These are phyloP conservation scores for Eurytoma californica DNA, from an alignment of 2,888 invertebrate species.

Conservation along the genomic window DNA sequence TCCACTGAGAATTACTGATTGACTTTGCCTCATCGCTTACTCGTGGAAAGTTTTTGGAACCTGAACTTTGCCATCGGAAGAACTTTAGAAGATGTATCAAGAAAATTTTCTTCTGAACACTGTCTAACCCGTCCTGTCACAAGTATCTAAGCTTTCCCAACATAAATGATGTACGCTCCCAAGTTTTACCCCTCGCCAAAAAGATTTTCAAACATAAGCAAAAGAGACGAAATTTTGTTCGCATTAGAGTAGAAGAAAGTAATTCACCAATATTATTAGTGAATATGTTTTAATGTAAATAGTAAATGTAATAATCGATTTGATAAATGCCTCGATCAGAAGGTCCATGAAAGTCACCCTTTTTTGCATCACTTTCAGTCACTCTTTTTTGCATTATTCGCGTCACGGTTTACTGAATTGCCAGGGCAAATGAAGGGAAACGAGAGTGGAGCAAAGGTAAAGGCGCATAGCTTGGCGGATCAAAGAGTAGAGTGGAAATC, in stretches of 20 bases:
- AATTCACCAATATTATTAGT: too few species aligned
- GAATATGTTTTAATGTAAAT: too few species aligned
- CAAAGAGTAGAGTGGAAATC: conserved; percentile 16
- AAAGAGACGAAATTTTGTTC: too few species aligned
- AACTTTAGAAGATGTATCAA: conserved; percentile 21
- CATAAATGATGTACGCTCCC: background rate
- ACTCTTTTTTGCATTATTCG: too few species aligned
- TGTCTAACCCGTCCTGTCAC: background rate
- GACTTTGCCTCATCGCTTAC: conserved; percentile 28
- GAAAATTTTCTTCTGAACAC: conserved; percentile 7
- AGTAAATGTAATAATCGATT: too few species aligned
- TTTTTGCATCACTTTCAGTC: too few species aligned
- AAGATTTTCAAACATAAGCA: too few species aligned
- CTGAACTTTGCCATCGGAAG: conserved; percentile 10
- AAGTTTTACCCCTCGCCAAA: too few species aligned
- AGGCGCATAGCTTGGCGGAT: background rate
- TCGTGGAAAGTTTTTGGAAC: conserved; percentile 14
- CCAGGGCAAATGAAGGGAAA: background rate
- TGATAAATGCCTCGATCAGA: too few species aligned
- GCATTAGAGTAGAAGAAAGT: too few species aligned
- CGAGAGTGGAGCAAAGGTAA: conserved; percentile 1
- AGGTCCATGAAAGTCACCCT: too few species aligned
- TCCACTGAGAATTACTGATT: conserved; percentile 18
- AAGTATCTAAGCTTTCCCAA: background rate
- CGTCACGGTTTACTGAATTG: too few species aligned